phyloP scores from a whole-genome alignment of 1,140 invertebrate species.

The Rhyzopertha dominica region DNA sequence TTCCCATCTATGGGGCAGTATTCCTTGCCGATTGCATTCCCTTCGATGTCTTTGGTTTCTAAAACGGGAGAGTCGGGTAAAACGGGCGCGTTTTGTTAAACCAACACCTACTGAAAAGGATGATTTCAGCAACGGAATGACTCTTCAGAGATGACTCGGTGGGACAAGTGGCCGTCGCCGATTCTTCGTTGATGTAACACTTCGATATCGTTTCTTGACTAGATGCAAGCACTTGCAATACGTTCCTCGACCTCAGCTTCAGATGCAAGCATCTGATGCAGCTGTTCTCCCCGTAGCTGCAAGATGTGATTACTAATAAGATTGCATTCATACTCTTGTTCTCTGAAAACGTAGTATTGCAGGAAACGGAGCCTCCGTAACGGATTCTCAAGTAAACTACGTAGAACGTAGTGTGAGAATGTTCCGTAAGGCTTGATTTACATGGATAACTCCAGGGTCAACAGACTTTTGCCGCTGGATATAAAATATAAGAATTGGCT shows the following conservation, averaged over 20 bases:
- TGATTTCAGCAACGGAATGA: slow-evolving; percentile 47
- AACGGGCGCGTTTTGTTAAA: not conserved
- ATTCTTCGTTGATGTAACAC: slow-evolving; percentile 59
- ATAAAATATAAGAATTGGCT: too few relatives aligned
- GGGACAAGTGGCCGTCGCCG: slow-evolving; percentile 57
- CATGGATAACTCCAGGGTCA: too few relatives aligned
- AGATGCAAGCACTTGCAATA: slow-evolving; percentile 60
- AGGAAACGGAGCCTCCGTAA: too few relatives aligned
- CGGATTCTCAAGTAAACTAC: too few relatives aligned
- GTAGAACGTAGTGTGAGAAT: too few relatives aligned
- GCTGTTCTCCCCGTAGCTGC: slow-evolving; percentile 48
- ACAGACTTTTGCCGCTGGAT: too few relatives aligned
- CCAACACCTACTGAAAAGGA: slow-evolving; percentile 51
- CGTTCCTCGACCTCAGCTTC: slow-evolving; percentile 55
- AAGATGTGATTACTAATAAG: slow-evolving; percentile 20
- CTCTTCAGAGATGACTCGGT: slow-evolving; percentile 46
- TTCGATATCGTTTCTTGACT: slow-evolving; percentile 50
- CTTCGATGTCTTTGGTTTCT: slow-evolving; percentile 53
- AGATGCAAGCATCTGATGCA: slow-evolving; percentile 62
- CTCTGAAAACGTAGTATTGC: too few relatives aligned
- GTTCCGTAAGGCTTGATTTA: too few relatives aligned
- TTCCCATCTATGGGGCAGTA: slow-evolving; percentile 64
- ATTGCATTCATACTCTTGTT: too few relatives aligned
- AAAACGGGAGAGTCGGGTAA: slow-evolving; percentile 22
- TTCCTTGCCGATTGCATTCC: slow-evolving; percentile 50